Percentiles rank a stretch among this genome's conserved stretches.
Conservation (phyloP, 2,113 vertebrate species). For the Silurus glanis region DNA sequence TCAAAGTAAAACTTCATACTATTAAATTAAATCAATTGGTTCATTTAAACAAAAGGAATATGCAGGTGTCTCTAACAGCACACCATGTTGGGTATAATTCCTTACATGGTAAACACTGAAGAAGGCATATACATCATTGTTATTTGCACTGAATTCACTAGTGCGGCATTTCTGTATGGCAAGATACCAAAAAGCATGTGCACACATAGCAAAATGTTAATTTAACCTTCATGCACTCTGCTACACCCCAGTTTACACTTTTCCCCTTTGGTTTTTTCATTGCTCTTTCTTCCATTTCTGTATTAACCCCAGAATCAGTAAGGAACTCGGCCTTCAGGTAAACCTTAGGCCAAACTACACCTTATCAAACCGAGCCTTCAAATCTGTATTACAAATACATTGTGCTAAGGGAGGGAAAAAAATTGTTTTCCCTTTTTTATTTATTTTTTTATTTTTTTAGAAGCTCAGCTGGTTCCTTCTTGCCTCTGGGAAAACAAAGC, state of each 20-base stretch:
- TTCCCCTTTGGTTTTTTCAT: neutral
- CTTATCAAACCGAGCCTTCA: neutral
- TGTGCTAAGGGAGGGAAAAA: slow-evolving; percentile 10
- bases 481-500: slow-evolving; percentile 17
- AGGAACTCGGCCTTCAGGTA: neutral
- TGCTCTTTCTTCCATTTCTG: neutral
- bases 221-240: neutral
- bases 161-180: neutral
- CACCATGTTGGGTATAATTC: neutral
- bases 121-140: neutral
- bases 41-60: too few relatives aligned
- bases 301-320: neutral
- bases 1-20: neutral
- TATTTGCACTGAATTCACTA: neutral
- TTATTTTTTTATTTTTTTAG: neutral
- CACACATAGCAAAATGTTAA: neutral
- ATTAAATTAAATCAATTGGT: neutral
- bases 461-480: neutral
- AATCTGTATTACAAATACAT: neutral
- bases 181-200: neutral
- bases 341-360: neutral
- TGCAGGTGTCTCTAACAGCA: neutral
- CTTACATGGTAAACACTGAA: neutral
- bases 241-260: neutral
- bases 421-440: neutral